Evolutionary conservation across 37 sponge, comb jelly and placozoan genomes (phyloP), one percentile per base, ranked within the genome.

Genomic region (Chondrosia reniformis): DNA sequence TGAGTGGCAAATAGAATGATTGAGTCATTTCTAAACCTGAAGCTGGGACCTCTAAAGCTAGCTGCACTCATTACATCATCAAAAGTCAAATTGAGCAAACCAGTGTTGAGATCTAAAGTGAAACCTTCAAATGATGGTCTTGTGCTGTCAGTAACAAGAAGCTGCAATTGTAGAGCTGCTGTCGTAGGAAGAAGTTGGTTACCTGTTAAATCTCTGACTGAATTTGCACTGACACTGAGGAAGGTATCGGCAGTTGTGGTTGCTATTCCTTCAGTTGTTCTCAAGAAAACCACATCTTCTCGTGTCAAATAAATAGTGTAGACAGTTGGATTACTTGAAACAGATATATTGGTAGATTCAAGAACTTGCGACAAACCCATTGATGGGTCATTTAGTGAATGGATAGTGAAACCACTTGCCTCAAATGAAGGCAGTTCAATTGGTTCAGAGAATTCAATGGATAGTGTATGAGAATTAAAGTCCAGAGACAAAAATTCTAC

Each of bases 1-100:
- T 79, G 46, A n/a, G 81, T 52, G 55, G 69, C 45, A 33, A 36
- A 31, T 19, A 57, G 52, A 15, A 56, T 63, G 19, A 42, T 62
- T 21, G 77, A 55, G 67, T 84, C 77, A 37, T 83, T 84, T 3
- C 66, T 58, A 13, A 93, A 76, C 5, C 85, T 89, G 39, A 93
- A 79, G 24, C 69, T 81, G n/a, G 46, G 49, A 17, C 87, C 77
- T 21, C 63, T 67, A 24, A 93, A 78, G 5, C 69, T 82, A 33
- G 63, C 78, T 0, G 78, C 79, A 71, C 83, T 46, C 8, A 93
- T 81, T 1, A 93, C 85, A 78, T 93, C 94, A 78, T 87, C 56
- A 65, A 93, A 93, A 0, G 85, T 82, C 41, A 93, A 73, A 22
- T 42, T 57, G 10, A 93, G 65, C 39, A 74, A 34, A 34, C 94